phyloP scores from a whole-genome alignment of 2,888 invertebrate genomes.

The Pogonocherus hispidulus region DNA sequence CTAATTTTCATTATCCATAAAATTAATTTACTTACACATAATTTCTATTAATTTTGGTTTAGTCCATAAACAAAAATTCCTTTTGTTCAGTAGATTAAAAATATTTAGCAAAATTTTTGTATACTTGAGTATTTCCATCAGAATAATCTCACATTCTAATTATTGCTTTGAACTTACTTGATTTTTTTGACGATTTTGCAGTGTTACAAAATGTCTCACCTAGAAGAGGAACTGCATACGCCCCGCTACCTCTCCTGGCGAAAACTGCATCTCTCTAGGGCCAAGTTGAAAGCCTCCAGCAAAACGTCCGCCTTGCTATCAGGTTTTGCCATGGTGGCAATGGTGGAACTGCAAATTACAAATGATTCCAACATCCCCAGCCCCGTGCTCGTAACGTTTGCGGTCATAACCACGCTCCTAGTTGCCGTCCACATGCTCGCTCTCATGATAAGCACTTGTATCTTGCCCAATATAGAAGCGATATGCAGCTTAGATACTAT shows the following conservation, averaged over 20 bases:
- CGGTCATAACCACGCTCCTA: conserved; percentile 93
- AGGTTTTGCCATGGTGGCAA: conserved; percentile 98
- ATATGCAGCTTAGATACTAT: conserved; percentile 93
- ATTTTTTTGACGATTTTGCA: too few species aligned
- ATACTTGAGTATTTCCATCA: too few species aligned
- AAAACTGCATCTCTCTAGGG: conserved; percentile 93
- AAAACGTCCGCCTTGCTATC: conserved; percentile 97
- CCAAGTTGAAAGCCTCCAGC: conserved; percentile 98
- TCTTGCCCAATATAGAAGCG: conserved; percentile 98
- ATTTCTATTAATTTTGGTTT: too few species aligned
- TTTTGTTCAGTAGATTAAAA: too few species aligned
- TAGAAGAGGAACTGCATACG: conserved; percentile 82
- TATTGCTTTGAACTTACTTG: too few species aligned
- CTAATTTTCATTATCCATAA: too few species aligned
- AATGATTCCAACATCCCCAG: conserved; percentile 79
- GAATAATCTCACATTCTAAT: too few species aligned
- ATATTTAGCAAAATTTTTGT: too few species aligned
- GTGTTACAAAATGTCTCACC: conserved; percentile 78
- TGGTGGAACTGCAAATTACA: conserved; percentile 96
- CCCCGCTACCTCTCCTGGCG: conserved; percentile 91
- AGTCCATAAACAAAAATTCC: too few species aligned
- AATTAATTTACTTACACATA: too few species aligned
- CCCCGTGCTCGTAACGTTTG: conserved; percentile 90
- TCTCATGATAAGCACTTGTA: conserved; percentile 99
- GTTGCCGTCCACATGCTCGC: conserved; percentile 98